Conservation (phyloP, 1,140 invertebrate genomes). For the Solenopsis fugax region DNA sequence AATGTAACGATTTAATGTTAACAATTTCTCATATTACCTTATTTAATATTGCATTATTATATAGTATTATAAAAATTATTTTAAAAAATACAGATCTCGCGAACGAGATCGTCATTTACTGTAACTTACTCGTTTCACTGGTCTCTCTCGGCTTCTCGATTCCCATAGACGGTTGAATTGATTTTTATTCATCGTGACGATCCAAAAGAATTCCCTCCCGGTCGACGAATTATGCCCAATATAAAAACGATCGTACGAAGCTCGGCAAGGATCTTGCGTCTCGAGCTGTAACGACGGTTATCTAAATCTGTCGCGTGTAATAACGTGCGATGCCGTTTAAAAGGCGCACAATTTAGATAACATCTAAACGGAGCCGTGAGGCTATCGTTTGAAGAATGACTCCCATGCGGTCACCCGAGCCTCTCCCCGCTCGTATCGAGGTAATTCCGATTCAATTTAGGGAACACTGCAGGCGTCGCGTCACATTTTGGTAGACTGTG, state of each 20-base stretch:
- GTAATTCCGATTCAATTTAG: conserved; percentile 52
- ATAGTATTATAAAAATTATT: neutral
- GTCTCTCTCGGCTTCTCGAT: neutral
- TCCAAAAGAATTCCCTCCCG: conserved; percentile 5
- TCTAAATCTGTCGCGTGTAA: conserved; percentile 63
- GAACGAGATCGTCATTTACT: neutral
- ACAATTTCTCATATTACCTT: neutral
- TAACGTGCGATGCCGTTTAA: conserved; percentile 57
- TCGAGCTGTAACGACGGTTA: neutral
- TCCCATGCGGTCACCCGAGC: conserved; percentile 20
- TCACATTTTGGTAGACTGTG: conserved; percentile 27
- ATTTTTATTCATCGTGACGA: conserved; percentile 53
- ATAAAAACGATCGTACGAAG: conserved; percentile 47
- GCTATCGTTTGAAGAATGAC: conserved; percentile 57
- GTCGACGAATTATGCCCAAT: conserved; percentile 39
- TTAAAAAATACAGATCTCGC: neutral
- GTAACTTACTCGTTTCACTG: conserved; percentile 16
- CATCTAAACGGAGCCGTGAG: conserved; percentile 46
- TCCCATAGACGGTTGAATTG: conserved; percentile 37
- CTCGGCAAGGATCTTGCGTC: neutral
- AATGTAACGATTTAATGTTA: neutral
- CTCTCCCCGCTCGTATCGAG: conserved; percentile 16
- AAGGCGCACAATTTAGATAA: conserved; percentile 53
- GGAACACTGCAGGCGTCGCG: conserved; percentile 1
- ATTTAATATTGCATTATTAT: conserved; percentile 24